phyloP scores from a whole-genome alignment of 2,113 vertebrate species.

The Phasianus colchicus region DNA sequence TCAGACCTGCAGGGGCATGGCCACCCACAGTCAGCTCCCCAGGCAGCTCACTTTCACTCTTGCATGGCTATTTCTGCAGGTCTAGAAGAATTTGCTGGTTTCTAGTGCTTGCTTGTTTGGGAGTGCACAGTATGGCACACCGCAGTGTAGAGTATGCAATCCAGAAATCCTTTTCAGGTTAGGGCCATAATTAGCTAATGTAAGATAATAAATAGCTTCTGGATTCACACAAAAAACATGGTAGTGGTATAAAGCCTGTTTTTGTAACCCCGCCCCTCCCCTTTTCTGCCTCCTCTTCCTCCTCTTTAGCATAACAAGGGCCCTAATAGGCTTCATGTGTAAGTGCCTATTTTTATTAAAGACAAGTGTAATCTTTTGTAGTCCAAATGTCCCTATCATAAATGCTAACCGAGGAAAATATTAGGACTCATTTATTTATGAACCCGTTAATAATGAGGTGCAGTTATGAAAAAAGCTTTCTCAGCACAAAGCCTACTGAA shows the following conservation, averaged over 20 bases:
- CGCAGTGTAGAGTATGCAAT: neutral
- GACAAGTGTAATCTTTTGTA: slow-evolving; percentile 87
- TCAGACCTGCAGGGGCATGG: neutral
- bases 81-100: neutral
- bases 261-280: slow-evolving; percentile 72
- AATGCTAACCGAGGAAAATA: slow-evolving; percentile 91
- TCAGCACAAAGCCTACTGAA: slow-evolving; percentile 87
- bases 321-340: slow-evolving; percentile 91
- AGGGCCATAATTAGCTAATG: slow-evolving; percentile 56
- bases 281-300: slow-evolving; percentile 60
- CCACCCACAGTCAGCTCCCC: too few relatives aligned
- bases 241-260: neutral
- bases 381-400: slow-evolving; percentile 88
- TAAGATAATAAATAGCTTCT: slow-evolving; percentile 51
- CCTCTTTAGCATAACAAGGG: slow-evolving; percentile 68
- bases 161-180: slow-evolving; percentile 15
- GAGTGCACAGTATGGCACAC: neutral
- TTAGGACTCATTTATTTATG: slow-evolving; percentile 92
- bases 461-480: slow-evolving; percentile 86
- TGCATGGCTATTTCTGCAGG: neutral
- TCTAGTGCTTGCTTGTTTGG: neutral
- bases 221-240: slow-evolving; percentile 43
- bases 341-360: slow-evolving; percentile 93
- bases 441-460: slow-evolving; percentile 92
- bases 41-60: neutral